Base-by-base conservation (phyloP, 2,888 invertebrate genomes). In the Drosophila mettleri region DNA sequence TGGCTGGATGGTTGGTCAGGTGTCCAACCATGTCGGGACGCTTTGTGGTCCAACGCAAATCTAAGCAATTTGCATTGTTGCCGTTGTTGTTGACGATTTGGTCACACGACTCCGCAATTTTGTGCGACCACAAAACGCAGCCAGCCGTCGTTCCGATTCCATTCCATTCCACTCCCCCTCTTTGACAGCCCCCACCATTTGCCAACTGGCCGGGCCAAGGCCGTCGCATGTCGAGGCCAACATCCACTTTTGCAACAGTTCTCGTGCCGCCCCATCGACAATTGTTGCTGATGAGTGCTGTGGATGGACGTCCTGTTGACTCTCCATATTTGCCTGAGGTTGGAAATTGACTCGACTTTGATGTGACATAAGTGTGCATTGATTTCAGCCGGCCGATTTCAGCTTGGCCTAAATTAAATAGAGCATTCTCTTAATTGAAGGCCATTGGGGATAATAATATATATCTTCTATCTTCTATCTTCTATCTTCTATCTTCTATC, bases 1-100 rank as follows among this genome's bases (percentile, higher is more conserved):
- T 18, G n/a, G 6, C 39, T 8, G 33, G 7, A 27, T 33, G 54
- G 29, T 61, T 62, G 64, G 71, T 53, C 75, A 80, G 78, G 77
- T 82, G 65, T 64, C 60, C 59, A 45, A 58, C 69, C 64, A 72
- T 79, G 66, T 74, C 70, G 52, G 55, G 60, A 78, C 59, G 61
- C 68, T 70, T 82, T 86, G 82, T 77, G 87, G 85, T 86, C 79
- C 79, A 72, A 77, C 79, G 55, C 81, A 81, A 86, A 81, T 86
- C 85, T 79, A 73, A 86, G 87, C 83, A 86, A 84, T 84, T 84
- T 84, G 79, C 75, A 71, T 78, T 78, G 81, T 78, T 71, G 74
- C 46, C 60, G 68, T 46, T 68, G 69, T n/a, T 77, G 84, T 65
- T 78, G 64, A 64, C 57, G 70, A 70, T 74, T 71, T 54, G 76